These are phyloP conservation scores for Aptenodytes patagonicus DNA, from an alignment of 2,113 vertebrate genomes.

Conservation along the genomic window DNA sequence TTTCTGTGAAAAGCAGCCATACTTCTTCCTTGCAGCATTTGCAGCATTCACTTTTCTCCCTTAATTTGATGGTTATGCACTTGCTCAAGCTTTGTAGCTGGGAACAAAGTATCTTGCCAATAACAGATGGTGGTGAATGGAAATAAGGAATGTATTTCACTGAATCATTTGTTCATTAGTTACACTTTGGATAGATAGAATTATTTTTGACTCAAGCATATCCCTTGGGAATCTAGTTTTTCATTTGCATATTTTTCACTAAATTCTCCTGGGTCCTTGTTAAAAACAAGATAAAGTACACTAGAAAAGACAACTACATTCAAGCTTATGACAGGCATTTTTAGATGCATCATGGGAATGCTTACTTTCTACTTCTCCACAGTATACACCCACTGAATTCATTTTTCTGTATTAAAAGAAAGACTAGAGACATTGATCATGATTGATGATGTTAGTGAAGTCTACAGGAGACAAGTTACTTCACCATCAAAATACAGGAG, in stretches of 20 bases:
- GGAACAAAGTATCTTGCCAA: slow-evolving; percentile 27
- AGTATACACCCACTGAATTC: neutral
- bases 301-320: neutral
- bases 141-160: slow-evolving; percentile 17
- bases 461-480: neutral
- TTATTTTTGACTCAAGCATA: neutral
- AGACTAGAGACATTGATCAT: neutral
- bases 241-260: neutral
- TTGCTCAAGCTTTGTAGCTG: neutral
- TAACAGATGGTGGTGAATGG: slow-evolving; percentile 52
- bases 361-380: neutral
- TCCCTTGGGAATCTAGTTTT: neutral
- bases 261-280: neutral
- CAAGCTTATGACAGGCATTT: neutral
- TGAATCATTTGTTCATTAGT: slow-evolving; percentile 48
- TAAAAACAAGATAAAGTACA: neutral
- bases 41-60: neutral
- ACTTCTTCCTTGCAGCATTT: neutral
- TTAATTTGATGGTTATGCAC: neutral
- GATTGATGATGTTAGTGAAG: neutral
- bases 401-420: neutral
- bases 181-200: slow-evolving; percentile 8
- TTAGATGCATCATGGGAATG: neutral
- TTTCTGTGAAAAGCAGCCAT: neutral
- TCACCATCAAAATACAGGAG: neutral